Conservation (phyloP, 2,113 vertebrate genomes). For the Phylloscopus trochiloides region DNA sequence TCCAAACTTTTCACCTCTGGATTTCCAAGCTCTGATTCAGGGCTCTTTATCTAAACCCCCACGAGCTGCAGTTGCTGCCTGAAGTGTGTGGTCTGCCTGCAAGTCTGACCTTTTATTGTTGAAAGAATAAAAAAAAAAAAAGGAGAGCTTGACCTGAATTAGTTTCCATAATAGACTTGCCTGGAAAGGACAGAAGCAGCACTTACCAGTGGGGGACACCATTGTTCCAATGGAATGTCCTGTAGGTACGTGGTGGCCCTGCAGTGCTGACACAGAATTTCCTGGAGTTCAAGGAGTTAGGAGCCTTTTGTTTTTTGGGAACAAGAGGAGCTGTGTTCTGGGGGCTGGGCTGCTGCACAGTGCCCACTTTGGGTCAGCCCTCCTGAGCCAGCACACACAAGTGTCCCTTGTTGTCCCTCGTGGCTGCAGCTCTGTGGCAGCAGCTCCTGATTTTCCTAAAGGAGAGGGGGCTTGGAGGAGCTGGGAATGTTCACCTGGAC, state of each 20-base stretch:
- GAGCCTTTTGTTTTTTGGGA: neutral
- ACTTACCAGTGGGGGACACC: neutral
- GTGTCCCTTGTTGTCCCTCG: neutral
- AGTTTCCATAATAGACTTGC: neutral
- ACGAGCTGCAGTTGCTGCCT: neutral
- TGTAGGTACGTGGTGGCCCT: neutral
- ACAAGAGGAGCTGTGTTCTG: slow-evolving; percentile 25
- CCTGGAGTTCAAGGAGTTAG: slow-evolving; percentile 6
- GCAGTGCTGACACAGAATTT: neutral
- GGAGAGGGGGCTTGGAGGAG: neutral
- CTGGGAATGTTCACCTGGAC: neutral
- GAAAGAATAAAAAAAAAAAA: neutral
- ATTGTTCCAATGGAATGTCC: neutral
- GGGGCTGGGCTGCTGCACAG: neutral
- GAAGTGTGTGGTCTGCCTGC: neutral
- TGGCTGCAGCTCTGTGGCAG: neutral
- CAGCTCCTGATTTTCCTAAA: rapidly evolving
- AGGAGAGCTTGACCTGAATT: neutral
- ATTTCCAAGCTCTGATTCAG: neutral
- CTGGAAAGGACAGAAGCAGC: neutral
- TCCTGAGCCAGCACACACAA: neutral
- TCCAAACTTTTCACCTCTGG: neutral
- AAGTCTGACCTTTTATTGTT: neutral
- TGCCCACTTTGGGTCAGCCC: neutral
- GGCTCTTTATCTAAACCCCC: neutral